A percentile compares a stretch with the other conserved stretches of the same genome.
Evolutionary conservation across 30 jellyfish, hydroid and myxozoan species (phyloP).

Genomic region (Aurelia sp.): DNA sequence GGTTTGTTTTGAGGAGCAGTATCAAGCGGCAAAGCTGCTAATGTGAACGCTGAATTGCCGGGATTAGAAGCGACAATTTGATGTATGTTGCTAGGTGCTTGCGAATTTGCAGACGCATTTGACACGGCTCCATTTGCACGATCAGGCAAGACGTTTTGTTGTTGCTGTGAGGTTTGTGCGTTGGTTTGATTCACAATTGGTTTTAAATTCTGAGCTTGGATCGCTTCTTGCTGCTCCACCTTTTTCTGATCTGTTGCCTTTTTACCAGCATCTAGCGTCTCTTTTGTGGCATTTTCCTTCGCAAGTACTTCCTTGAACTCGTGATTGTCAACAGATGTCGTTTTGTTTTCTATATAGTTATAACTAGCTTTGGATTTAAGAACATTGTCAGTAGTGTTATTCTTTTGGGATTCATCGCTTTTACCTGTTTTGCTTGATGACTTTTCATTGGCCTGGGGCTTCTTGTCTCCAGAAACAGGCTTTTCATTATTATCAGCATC

Average conservation of each 20-base stretch:
- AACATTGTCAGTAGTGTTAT: conserved; percentile 24
- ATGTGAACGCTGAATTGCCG: conserved; percentile 20
- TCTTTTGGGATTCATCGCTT: background rate
- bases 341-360: conserved; percentile 60
- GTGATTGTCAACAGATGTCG: conserved; percentile 53
- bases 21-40: conserved; percentile 50
- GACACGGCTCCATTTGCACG: background rate
- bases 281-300: conserved; percentile 13
- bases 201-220: conserved; percentile 46
- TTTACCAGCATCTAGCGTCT: background rate
- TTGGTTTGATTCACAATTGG: background rate
- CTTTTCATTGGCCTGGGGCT: background rate
- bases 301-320: conserved; percentile 49
- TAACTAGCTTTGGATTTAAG: conserved; percentile 61
- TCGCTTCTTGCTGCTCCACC: conserved; percentile 1
- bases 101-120: background rate
- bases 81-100: conserved; percentile 9
- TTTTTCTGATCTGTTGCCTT: background rate
- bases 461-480: background rate
- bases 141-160: conserved; percentile 4
- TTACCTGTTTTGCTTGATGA: background rate
- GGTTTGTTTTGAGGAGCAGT: conserved; percentile 9
- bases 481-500: background rate
- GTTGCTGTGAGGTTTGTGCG: background rate
- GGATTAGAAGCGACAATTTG: conserved; percentile 23